Evolutionary conservation across 1,140 invertebrate species (phyloP), one percentile per base, ranked within the genome.

Genomic region (Bombus breviceps): DNA sequence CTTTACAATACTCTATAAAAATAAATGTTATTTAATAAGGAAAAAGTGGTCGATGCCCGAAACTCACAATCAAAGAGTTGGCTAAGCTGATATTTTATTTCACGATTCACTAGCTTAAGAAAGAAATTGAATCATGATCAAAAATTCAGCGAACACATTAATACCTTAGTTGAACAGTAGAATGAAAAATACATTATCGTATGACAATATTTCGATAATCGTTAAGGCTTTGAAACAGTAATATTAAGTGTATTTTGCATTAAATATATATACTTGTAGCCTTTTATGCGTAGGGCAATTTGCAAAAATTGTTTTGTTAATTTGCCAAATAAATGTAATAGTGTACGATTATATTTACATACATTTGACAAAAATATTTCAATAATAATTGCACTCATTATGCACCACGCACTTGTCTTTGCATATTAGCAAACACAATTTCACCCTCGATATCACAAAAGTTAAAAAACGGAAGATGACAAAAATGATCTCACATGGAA

Each of bases 331-430:
- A 64, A 87, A 85, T 62, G 71, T 68, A 85, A 81, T 64, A 62
- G 75, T 32, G 3, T 85, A 74, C 43, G 76, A 53, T 85, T 83
- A 90, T 88, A 90, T 90, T 86, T 90, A 90, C 76, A 90, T 88
- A 90, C 68, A 83, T 83, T 71, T 66, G 80, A 90, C 71, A 90
- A 89, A 80, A 89, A 86, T 81, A 91, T 59, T 74, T 86, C 77
- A 39, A 86, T 80, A 75, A 83, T 84, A 88, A 90, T 91, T 90
- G 89, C 90, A 88, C 71, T 88, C 89, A 64, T 82, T 86, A 88
- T 90, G 78, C 87, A 90, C 74, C 74, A 81, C 84, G 77, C 76
- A 62, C 64, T 85, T 62, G 64, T 74, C 53, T 87, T 86, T 80
- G 74, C 84, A 47, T 74, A 77, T 37, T 59, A 81, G 72, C 89